These are phyloP conservation scores for Thecophora atra DNA, from an alignment of 2,888 invertebrate species.

Conservation along the genomic window DNA sequence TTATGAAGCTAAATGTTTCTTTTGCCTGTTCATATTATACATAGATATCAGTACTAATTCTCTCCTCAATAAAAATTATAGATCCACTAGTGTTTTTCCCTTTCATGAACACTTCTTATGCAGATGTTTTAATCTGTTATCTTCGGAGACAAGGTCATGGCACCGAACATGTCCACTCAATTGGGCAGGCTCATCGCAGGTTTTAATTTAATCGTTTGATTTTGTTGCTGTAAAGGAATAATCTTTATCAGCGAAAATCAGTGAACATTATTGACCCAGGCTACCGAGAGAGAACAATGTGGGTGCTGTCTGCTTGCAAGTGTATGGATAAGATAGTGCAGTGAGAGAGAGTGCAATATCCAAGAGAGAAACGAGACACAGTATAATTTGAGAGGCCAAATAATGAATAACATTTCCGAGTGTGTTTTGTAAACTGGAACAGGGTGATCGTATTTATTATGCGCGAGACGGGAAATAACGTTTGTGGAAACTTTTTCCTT, in stretches of 20 bases:
- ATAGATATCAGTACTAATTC: no score
- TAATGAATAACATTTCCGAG: no score
- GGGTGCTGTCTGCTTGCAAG: not conserved
- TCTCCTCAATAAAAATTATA: no score
- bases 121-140: not conserved
- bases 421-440: not conserved
- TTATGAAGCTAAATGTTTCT: no score
- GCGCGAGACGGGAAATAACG: no score
- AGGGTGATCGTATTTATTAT: not conserved
- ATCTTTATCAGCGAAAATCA: constrained; percentile 1
- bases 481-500: no score
- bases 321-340: not conserved
- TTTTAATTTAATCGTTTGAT: constrained; percentile 13
- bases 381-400: no score
- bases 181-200: not conserved
- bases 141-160: not conserved
- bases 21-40: no score
- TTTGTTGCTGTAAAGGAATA: not conserved
- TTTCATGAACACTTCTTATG: not conserved
- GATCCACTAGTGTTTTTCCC: not conserved
- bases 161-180: not conserved
- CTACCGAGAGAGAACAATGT: not conserved
- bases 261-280: constrained; percentile 15
- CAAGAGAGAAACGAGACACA: no score
- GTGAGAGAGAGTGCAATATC: not conserved